Percentiles rank a stretch among this genome's conserved stretches.
Conservation (phyloP, 2,113 vertebrate genomes). For the Antechinus flavipes region DNA sequence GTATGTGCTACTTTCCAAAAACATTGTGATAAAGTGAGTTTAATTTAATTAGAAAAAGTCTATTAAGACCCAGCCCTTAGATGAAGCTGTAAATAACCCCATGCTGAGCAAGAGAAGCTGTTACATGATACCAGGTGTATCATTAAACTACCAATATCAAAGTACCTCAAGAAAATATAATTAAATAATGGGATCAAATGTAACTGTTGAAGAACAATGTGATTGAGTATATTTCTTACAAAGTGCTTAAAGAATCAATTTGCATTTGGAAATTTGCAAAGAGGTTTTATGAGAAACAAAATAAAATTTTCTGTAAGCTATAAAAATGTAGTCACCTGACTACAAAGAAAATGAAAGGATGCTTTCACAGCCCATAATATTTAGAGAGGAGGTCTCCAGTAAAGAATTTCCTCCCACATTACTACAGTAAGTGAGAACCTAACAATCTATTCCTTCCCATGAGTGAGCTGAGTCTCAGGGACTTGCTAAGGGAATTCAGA, state of each 20-base stretch:
- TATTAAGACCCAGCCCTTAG: not conserved
- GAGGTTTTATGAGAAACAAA: slow-evolving; percentile 2
- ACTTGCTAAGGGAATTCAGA: not conserved
- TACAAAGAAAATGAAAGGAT: not conserved
- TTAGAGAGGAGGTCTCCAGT: not conserved
- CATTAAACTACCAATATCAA: not conserved
- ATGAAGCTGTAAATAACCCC: not conserved
- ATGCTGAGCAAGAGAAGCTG: not conserved
- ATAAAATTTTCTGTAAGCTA: not conserved
- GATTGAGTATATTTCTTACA: not conserved
- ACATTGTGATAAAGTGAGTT: not conserved
- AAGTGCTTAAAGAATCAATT: not conserved
- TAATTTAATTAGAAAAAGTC: not conserved
- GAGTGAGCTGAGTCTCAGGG: not conserved
- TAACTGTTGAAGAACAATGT: not conserved
- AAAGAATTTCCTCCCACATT: not conserved
- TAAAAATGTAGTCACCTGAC: not conserved
- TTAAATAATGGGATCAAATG: not conserved
- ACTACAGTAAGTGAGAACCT: not conserved
- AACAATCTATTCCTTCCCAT: not conserved
- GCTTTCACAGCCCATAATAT: not conserved
- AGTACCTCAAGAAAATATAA: not conserved
- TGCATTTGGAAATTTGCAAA: not conserved
- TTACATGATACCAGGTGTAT: not conserved
- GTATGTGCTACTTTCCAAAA: not conserved